Percentiles rank a stretch among this genome's conserved stretches.
phyloP scores from a whole-genome alignment of 2,113 vertebrate species.

The Anthoscopus minutus region DNA sequence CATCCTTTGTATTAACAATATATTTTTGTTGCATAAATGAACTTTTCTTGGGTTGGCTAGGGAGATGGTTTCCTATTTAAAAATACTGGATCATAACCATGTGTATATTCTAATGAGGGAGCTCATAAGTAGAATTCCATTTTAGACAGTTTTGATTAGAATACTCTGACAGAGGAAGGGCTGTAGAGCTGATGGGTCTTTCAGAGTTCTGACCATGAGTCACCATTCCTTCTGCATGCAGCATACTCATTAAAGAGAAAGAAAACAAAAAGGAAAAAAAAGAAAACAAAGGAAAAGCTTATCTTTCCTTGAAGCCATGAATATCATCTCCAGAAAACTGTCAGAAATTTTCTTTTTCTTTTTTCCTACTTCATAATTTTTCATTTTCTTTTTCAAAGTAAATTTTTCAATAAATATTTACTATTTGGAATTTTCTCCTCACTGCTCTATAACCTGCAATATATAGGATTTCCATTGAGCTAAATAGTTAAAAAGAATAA shows the following conservation, averaged over 20 bases:
- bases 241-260: neutral
- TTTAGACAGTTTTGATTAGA: neutral
- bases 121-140: neutral
- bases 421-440: neutral
- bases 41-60: neutral
- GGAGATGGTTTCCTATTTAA: neutral
- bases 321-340: neutral
- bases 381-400: neutral
- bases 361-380: neutral
- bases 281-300: neutral
- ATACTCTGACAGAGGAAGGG: neutral
- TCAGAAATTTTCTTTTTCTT: neutral
- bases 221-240: neutral
- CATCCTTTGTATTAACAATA: neutral
- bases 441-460: neutral
- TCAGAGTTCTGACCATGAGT: neutral
- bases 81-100: neutral
- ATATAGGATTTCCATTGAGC: neutral
- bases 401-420: neutral
- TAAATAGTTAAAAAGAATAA: neutral
- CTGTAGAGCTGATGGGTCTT: neutral
- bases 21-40: neutral
- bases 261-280: fast-evolving
- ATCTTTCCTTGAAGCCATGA: neutral
- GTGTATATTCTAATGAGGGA: neutral